Percentiles rank a stretch among this genome's conserved stretches.
phyloP scores from a whole-genome alignment of 1,140 invertebrate genomes.

The Mizuhopecten yessoensis region DNA sequence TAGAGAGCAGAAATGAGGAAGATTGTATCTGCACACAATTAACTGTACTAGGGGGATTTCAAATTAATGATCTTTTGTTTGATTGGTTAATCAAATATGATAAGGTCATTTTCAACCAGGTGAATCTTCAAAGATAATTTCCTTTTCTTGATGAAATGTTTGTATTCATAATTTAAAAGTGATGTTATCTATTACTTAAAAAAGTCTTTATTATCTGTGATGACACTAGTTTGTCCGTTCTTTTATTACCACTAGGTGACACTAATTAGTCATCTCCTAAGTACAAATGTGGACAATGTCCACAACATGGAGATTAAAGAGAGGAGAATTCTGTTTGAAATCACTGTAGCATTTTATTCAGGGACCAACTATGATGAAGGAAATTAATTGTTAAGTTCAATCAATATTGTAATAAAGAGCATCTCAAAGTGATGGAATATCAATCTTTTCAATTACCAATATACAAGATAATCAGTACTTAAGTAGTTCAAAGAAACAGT shows the following conservation, averaged over 20 bases:
- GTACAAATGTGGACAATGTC: not conserved
- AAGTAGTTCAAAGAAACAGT: not conserved
- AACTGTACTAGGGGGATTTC: not conserved
- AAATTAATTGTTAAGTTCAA: conserved; percentile 11
- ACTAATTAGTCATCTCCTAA: not conserved
- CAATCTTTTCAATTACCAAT: not conserved
- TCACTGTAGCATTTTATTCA: not conserved
- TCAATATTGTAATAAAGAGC: conserved; percentile 9
- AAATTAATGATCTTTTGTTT: not conserved
- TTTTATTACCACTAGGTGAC: too few species aligned
- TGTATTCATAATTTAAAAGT: conserved; percentile 18
- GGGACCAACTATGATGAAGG: conserved; percentile 25
- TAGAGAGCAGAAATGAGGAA: not conserved
- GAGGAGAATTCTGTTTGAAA: not conserved
- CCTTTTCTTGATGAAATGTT: not conserved
- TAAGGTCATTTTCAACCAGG: not conserved
- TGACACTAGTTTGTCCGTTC: too few species aligned
- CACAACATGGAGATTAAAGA: not conserved
- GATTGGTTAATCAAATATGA: not conserved
- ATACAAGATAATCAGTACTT: not conserved
- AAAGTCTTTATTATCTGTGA: not conserved
- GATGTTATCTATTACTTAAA: conserved; percentile 1
- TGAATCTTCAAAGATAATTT: not conserved
- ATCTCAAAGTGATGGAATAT: not conserved
- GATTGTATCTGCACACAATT: not conserved